Evolutionary conservation across 1,140 invertebrate genomes (phyloP).

Genomic region (Helicorthomorpha holstii): DNA sequence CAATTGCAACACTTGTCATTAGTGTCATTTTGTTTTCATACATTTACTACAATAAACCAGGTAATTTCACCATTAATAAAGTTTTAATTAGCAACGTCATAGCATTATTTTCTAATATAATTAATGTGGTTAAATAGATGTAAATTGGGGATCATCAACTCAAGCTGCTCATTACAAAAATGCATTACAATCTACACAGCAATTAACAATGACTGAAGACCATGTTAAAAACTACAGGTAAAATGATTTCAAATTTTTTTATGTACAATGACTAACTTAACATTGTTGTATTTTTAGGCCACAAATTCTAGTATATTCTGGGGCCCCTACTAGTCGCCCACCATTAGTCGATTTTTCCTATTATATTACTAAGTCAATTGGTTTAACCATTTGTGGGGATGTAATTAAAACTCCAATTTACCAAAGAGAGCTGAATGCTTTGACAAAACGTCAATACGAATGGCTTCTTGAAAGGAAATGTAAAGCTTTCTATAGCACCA

Average conservation of each 20-base stretch:
- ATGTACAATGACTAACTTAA: not conserved
- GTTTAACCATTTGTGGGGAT: conserved; percentile 28
- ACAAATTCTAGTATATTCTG: not conserved
- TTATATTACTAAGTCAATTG: conserved; percentile 25
- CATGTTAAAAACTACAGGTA: conserved; percentile 89
- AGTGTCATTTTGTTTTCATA: conserved; percentile 74
- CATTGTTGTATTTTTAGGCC: not conserved
- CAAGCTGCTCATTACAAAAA: conserved; percentile 92
- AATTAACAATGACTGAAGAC: conserved; percentile 73
- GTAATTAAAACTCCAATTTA: conserved; percentile 18
- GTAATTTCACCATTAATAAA: not conserved
- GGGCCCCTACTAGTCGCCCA: conserved; percentile 11
- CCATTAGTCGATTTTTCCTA: conserved; percentile 29
- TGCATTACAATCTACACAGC: conserved; percentile 67
- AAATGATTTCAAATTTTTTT: not conserved
- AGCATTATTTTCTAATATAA: not conserved
- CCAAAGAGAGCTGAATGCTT: conserved; percentile 39
- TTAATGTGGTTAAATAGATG: conserved; percentile 34
- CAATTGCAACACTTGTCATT: conserved; percentile 72
- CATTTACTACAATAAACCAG: conserved; percentile 69
- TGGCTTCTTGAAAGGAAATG: conserved; percentile 30
- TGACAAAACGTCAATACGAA: conserved; percentile 30
- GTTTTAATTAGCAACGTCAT: not conserved
- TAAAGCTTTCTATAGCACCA: conserved; percentile 71
- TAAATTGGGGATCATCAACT: conserved; percentile 94